A percentile compares a stretch with the other conserved stretches of the same genome.
phyloP scores from a whole-genome alignment of 2,888 invertebrate genomes.

The Epistrophe eligans region DNA sequence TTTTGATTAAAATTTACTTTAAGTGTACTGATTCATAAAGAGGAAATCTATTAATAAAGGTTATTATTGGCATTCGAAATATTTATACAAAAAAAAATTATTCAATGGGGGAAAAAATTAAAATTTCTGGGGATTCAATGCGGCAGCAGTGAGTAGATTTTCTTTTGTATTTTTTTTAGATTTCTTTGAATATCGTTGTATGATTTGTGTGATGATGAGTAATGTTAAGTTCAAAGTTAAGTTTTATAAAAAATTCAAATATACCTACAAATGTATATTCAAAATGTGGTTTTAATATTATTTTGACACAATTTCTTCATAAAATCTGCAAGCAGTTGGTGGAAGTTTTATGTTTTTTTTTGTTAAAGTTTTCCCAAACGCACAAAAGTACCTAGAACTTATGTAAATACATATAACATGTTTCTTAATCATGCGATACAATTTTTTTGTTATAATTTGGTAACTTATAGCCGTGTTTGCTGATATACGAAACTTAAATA shows the following conservation, averaged over 20 bases:
- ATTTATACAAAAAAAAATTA: background rate
- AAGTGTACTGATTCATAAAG: conserved; percentile 48
- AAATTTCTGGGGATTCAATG: background rate
- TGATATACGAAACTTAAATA: too few relatives aligned
- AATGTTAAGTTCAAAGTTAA: background rate
- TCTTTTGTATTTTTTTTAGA: background rate
- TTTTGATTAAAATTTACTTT: conserved; percentile 7
- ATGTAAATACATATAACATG: too few relatives aligned
- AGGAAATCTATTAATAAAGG: conserved; percentile 35
- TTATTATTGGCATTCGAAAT: conserved; percentile 17
- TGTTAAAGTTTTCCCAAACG: too few relatives aligned
- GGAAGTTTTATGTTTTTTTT: too few relatives aligned
- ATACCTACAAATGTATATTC: background rate
- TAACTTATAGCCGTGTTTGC: too few relatives aligned
- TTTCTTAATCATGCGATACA: too few relatives aligned
- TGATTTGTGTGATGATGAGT: background rate
- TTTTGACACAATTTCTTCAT: background rate
- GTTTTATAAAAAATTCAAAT: background rate
- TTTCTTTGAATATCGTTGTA: background rate
- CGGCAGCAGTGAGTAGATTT: background rate
- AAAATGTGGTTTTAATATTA: background rate
- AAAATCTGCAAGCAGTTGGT: too few relatives aligned
- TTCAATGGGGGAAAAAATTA: background rate
- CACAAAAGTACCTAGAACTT: too few relatives aligned
- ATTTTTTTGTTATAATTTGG: too few relatives aligned